Conservation (phyloP, 1,140 invertebrate genomes). For the Homarus americanus region DNA sequence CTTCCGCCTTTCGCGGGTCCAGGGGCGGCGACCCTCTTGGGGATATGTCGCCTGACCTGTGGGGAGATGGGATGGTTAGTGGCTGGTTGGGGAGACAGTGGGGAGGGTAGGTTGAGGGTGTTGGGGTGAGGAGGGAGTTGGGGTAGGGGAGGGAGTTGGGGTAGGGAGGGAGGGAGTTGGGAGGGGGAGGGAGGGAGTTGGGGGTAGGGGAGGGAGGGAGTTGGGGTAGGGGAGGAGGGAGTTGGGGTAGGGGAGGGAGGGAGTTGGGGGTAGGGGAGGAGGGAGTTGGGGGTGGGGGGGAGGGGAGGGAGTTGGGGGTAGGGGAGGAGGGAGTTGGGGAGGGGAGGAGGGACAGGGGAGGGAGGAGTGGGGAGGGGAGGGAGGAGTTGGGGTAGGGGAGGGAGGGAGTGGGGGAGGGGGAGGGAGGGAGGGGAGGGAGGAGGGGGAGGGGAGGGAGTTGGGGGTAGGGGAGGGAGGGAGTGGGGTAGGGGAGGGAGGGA, state of each 20-base stretch:
- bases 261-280: neutral
- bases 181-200: neutral
- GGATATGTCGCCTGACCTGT: constrained; percentile 21
- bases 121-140: neutral
- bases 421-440: neutral
- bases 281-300: neutral
- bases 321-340: neutral
- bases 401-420: too few species aligned
- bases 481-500: too few species aligned
- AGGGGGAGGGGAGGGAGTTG: too few species aligned
- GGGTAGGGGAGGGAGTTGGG: neutral
- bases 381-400: too few species aligned
- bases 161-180: neutral
- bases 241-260: neutral
- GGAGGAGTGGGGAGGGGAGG: too few species aligned
- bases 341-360: too few species aligned
- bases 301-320: neutral
- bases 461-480: too few species aligned
- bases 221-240: neutral
- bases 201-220: neutral
- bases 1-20: constrained; percentile 21
- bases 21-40: constrained; percentile 30
- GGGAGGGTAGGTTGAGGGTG: neutral
- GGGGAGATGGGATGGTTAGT: neutral
- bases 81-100: neutral